Evolutionary conservation across 2,888 invertebrate genomes (phyloP).

Genomic region (Mesorhabditis belari): DNA sequence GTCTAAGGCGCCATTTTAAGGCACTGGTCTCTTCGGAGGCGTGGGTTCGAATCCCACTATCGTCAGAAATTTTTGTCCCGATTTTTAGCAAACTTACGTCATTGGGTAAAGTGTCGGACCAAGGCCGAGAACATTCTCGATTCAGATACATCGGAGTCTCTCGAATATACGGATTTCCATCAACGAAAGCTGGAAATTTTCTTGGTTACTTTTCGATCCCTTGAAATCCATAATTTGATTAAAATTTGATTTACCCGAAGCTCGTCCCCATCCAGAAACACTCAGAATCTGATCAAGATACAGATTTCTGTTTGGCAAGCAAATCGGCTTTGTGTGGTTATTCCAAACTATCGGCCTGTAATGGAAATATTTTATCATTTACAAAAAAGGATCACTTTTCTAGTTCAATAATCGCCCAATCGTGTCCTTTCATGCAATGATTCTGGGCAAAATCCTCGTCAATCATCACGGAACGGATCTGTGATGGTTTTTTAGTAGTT

Average conservation of each 20-base stretch:
- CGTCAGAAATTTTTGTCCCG: slow-evolving; percentile 15
- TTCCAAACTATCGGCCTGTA: slow-evolving; percentile 27
- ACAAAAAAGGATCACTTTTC: no score
- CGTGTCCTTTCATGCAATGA: slow-evolving; percentile 41
- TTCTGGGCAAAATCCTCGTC: slow-evolving; percentile 37
- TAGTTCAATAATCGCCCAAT: slow-evolving; percentile 49
- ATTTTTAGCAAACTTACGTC: not conserved
- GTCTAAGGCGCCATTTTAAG: slow-evolving; percentile 83
- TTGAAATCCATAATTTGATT: not conserved
- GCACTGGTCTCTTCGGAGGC: slow-evolving; percentile 70
- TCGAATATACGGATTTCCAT: slow-evolving; percentile 40
- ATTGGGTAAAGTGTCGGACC: slow-evolving; percentile 29
- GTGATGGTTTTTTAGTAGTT: not conserved
- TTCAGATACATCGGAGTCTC: slow-evolving; percentile 47
- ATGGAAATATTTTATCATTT: not conserved
- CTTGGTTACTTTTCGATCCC: not conserved
- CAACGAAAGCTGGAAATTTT: slow-evolving; percentile 33
- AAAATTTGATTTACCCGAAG: slow-evolving; percentile 22
- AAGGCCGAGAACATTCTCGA: slow-evolving; percentile 35
- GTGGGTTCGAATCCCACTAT: slow-evolving; percentile 46
- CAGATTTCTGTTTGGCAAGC: slow-evolving; percentile 30
- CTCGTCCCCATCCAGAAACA: slow-evolving; percentile 45
- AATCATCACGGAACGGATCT: slow-evolving; percentile 42
- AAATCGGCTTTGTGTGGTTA: slow-evolving; percentile 38
- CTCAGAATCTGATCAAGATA: slow-evolving; percentile 21